Base-by-base conservation (phyloP, 2,888 invertebrate species). In the Aphrophora alni region DNA sequence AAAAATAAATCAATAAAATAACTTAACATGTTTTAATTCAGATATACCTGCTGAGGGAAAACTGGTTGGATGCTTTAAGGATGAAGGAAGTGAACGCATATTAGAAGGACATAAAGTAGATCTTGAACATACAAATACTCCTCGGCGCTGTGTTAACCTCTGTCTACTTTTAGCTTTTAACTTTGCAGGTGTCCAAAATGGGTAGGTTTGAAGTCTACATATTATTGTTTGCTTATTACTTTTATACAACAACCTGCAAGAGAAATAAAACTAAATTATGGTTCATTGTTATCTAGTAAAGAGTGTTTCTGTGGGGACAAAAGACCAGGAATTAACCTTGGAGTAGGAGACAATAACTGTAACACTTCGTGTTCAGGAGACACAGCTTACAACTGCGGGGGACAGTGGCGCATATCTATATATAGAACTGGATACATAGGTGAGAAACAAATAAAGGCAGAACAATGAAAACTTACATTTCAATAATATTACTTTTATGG, bases 291-390 rank as follows among this genome's bases (percentile, higher is more conserved):
- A 33, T 33, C 10, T 38, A 81, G 81, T 51, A 68, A 71, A 24
- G 82, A 84, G 78, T 85, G 85, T 82, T 82, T 77, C 75, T 85
- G 85, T 77, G 84, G 83, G 4, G 84, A 82, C 27, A 73, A 71
- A 38, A 21, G 75, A 24, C 78, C 82, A 27, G 27, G 74, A 0
- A 38, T 33, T 12, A 75, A 70, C 27, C 33, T 80, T 0, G 76
- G 74, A 75, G 79, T 81, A 28, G 81, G 70, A 69, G 84, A 84
- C 51, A 83, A 75, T 14, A 82, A 85, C 75, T 85, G 85, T 25
- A 80, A 81, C 14, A 79, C 81, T 8, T 71, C 80, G 12, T 85
- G 85, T 76, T 79, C 83, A 0, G 85, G 83, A 12, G 84, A 84
- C 44, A 59, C 76, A 12, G 77, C 80, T 24, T 79, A 83, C 72